Evolutionary conservation across 2,888 invertebrate species (phyloP), one percentile per base, ranked within the genome.

Genomic region (Trissonchulus latispiculum): DNA sequence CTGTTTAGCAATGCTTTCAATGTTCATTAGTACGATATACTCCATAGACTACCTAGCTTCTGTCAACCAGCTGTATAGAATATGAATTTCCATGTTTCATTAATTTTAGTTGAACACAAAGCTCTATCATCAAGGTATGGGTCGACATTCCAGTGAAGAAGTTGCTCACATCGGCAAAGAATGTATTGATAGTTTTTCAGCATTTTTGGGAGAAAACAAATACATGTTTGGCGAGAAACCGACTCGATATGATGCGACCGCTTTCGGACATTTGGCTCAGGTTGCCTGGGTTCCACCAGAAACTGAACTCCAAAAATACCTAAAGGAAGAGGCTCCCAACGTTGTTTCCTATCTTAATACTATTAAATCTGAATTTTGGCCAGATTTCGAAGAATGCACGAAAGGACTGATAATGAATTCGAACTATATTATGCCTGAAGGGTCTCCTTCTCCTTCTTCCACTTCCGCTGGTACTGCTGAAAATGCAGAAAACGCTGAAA

Each of bases 121-220:
- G 3, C 8, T 66, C 37, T 36, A 73, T 28, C 75, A 76, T 18
- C 84, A 84, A 69, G 84, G 85, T 28, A 83, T 84, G 32, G 84
- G 84, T 2, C 78, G 83, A 2, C 83, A 84, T 76, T 78, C 81
- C 1, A 77, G 76, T 35, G 77, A 79, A 15, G 84, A 85, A 74
- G 80, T 84, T 23, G 78, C 81, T 77, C 75, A 76, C 3, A 81
- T 83, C 33, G 82, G 80, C 2, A 78, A 79, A 8, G 77, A 78
- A 32, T 83, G 84, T 74, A 77, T 85, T 70, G 77, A 77, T 33
- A 83, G 84, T 0, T 73, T 85, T 1, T 83, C 84, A 0, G 76
- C 77, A 8, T 81, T 79, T 75, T 76, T 85, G n/a, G 85, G 82
- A 80, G 77, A 76, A 72, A 78, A 78, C 71, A 70, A 66, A 8